phyloP scores from a whole-genome alignment of 2,797 vertebrate genomes.

The Crypturellus tataupa region DNA sequence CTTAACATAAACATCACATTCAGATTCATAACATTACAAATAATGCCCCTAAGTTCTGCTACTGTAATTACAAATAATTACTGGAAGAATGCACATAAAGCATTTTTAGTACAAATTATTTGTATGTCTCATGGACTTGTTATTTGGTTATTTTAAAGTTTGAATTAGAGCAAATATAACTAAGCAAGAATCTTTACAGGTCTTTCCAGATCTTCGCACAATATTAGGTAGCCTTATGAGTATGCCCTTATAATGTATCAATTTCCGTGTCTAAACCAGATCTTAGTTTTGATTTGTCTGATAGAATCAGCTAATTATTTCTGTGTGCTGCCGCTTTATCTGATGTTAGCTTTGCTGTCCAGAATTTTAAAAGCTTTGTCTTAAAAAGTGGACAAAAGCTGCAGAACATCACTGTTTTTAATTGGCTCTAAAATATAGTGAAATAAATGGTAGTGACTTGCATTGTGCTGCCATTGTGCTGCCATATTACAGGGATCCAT shows the following conservation, averaged over 20 bases:
- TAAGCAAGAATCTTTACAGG: neutral
- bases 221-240: neutral
- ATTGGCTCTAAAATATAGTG: neutral
- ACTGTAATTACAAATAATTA: neutral
- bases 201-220: neutral
- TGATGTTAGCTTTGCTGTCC: neutral
- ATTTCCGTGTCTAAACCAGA: neutral
- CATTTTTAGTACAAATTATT: neutral
- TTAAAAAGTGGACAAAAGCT: neutral
- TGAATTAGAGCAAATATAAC: neutral
- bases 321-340: neutral
- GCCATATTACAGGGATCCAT: neutral
- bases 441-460: neutral
- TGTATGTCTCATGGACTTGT: neutral
- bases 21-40: neutral
- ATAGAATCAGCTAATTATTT: constrained; percentile 18
- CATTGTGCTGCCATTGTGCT: neutral
- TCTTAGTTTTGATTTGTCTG: constrained; percentile 4
- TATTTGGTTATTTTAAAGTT: neutral
- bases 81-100: neutral
- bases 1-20: neutral
- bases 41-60: neutral
- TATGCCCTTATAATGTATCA: neutral
- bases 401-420: neutral
- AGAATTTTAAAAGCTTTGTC: constrained; percentile 1